Evolutionary conservation across 2,797 vertebrate species (phyloP).

Genomic region (Ceryle rudis): DNA sequence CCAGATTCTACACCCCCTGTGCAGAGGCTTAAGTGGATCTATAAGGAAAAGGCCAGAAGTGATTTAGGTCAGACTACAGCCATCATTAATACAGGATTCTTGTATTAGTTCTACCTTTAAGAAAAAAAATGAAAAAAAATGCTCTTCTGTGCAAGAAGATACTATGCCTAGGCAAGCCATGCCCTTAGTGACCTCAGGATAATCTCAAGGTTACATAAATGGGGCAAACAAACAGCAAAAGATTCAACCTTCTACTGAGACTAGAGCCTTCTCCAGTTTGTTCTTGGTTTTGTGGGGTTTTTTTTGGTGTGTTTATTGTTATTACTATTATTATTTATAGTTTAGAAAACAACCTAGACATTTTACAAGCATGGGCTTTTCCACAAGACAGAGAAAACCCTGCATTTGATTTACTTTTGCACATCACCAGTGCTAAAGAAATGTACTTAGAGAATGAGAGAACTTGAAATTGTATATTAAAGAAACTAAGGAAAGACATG

Average conservation of each 20-base stretch:
- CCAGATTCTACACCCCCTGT: neutral
- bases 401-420: neutral
- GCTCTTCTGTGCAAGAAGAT: neutral
- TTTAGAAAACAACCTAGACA: neutral
- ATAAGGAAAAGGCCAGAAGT: constrained; percentile 9
- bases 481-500: neutral
- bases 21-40: neutral
- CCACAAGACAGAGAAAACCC: neutral
- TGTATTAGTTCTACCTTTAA: neutral
- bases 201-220: neutral
- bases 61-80: constrained; percentile 9
- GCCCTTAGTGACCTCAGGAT: neutral
- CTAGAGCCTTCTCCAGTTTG: neutral
- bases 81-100: neutral
- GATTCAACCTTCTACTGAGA: neutral
- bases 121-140: too few relatives aligned
- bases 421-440: neutral
- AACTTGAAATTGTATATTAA: neutral
- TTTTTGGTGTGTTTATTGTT: too few relatives aligned
- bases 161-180: neutral
- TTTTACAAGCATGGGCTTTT: neutral
- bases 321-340: too few relatives aligned
- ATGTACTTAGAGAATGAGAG: neutral
- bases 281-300: too few relatives aligned
- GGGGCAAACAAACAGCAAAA: neutral